phyloP scores from a whole-genome alignment of 2,888 invertebrate species.

The Clusia tigrina region DNA sequence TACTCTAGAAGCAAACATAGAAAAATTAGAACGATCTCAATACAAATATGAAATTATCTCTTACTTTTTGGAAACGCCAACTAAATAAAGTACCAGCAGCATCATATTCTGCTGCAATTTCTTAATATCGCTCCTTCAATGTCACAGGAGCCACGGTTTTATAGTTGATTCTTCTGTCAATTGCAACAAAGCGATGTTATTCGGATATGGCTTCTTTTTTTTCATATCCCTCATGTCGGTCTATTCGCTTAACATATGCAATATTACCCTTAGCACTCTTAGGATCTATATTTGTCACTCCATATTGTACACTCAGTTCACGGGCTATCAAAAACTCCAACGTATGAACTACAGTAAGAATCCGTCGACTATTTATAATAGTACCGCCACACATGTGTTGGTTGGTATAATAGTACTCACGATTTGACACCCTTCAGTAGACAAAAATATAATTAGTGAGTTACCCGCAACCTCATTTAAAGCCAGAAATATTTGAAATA shows the following conservation, averaged over 20 bases:
- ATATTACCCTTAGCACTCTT: slow-evolving; percentile 49
- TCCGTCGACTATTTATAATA: slow-evolving; percentile 46
- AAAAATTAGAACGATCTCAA: too few relatives aligned
- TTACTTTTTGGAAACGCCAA: slow-evolving; percentile 58
- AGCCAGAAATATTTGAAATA: too few relatives aligned
- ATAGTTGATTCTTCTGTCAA: slow-evolving; percentile 44
- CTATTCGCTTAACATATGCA: slow-evolving; percentile 45
- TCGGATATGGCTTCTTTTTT: slow-evolving; percentile 47
- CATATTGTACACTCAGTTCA: slow-evolving; percentile 48
- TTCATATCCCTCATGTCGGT: slow-evolving; percentile 58
- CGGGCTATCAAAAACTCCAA: slow-evolving; percentile 30
- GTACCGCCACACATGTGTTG: slow-evolving; percentile 53
- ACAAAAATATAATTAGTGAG: neutral
- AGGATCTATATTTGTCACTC: slow-evolving; percentile 41
- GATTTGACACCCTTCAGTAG: slow-evolving; percentile 49
- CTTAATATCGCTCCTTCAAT: slow-evolving; percentile 46
- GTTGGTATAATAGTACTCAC: slow-evolving; percentile 40
- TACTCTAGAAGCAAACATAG: slow-evolving; percentile 52
- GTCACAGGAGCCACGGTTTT: slow-evolving; percentile 47
- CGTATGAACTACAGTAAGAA: slow-evolving; percentile 58
- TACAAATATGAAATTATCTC: slow-evolving; percentile 13
- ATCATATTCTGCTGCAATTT: slow-evolving; percentile 42
- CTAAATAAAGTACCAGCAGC: slow-evolving; percentile 49
- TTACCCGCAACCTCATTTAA: neutral
- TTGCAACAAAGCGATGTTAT: slow-evolving; percentile 64